These are phyloP conservation scores for Schizaphis graminum DNA, from an alignment of 2,888 invertebrate species.

Conservation along the genomic window DNA sequence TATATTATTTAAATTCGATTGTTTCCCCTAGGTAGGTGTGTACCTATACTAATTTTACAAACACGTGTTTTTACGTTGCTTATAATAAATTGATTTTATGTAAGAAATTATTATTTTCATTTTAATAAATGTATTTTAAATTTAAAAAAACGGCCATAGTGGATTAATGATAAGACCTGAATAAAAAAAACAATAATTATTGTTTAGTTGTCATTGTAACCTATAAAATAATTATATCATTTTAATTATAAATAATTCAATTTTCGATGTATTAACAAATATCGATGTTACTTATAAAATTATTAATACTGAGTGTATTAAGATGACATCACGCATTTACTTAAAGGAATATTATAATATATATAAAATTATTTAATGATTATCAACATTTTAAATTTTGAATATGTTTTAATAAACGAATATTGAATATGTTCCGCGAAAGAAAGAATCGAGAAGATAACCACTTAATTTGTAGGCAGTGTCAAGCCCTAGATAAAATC, in stretches of 20 bases:
- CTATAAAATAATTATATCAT: neutral
- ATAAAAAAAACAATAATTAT: neutral
- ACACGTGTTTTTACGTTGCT: neutral
- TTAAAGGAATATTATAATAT: too few relatives aligned
- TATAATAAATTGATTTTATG: neutral
- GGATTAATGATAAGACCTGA: neutral
- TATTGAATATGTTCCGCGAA: neutral
- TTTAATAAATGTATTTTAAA: neutral
- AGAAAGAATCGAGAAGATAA: neutral
- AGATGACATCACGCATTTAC: neutral
- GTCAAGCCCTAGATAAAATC: neutral
- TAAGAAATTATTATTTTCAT: neutral
- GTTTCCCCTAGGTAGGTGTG: neutral
- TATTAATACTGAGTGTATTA: neutral
- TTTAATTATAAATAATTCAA: neutral
- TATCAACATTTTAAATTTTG: neutral
- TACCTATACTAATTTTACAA: neutral
- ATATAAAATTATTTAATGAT: neutral
- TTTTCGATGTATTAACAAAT: neutral
- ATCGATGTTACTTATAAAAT: neutral
- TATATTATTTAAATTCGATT: constrained; percentile 23
- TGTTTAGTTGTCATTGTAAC: neutral
- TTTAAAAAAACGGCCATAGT: neutral
- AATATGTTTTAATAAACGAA: neutral
- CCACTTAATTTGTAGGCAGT: too few relatives aligned